Conservation (phyloP, 2,888 invertebrate genomes). For the Pasiphila rectangulata region DNA sequence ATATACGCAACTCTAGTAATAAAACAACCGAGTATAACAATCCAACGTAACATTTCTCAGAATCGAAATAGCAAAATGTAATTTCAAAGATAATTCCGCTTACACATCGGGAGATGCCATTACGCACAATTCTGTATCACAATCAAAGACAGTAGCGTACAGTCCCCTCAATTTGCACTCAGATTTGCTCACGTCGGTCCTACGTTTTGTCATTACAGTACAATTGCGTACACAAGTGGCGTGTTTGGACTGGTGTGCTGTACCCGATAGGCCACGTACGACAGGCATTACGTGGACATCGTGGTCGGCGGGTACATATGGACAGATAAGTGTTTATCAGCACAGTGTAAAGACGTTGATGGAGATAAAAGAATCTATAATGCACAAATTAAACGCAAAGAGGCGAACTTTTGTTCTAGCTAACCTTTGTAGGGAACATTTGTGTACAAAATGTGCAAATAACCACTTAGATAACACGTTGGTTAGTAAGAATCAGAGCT, state of each 20-base stretch:
- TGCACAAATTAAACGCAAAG: too few relatives aligned
- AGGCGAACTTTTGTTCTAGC: too few relatives aligned
- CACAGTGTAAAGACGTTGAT: too few relatives aligned
- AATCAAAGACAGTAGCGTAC: conserved; percentile 48
- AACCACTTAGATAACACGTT: too few relatives aligned
- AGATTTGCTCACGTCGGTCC: conserved; percentile 55
- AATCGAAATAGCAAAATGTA: conserved; percentile 1
- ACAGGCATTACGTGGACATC: conserved; percentile 65
- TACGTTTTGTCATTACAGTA: conserved; percentile 45
- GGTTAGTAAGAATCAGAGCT: too few relatives aligned
- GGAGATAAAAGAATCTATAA: too few relatives aligned
- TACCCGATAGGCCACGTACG: conserved; percentile 62
- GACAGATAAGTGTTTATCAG: conserved; percentile 38
- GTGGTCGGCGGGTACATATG: conserved; percentile 40
- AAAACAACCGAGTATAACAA: too few relatives aligned
- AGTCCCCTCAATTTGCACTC: conserved; percentile 40
- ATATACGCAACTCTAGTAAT: too few relatives aligned
- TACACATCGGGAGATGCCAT: conserved; percentile 18
- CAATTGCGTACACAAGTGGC: conserved; percentile 48
- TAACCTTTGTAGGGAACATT: too few relatives aligned
- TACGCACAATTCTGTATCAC: conserved; percentile 19
- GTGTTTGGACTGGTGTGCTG: conserved; percentile 59
- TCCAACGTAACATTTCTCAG: too few relatives aligned
- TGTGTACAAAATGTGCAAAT: too few relatives aligned
- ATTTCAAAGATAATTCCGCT: conserved; percentile 15